Conservation (phyloP, 2,888 invertebrate species). For the Heliconius charithonia region DNA sequence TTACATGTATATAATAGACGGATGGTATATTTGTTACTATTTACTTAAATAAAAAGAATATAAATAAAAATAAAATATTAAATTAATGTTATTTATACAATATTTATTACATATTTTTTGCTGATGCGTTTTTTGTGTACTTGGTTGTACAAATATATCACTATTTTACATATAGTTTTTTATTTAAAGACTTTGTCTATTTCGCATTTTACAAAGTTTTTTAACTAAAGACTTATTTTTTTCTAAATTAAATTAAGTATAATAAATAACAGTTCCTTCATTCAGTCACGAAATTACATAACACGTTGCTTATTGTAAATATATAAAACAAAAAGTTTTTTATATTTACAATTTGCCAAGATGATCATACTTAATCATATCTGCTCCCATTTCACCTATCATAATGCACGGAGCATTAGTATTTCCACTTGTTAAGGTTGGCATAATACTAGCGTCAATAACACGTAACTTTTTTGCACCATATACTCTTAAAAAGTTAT, state of each 20-base stretch:
- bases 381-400: constrained; percentile 85
- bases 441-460: constrained; percentile 90
- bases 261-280: neutral
- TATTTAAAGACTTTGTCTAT: neutral
- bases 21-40: no score
- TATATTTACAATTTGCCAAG: constrained; percentile 11
- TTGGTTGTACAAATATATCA: no score
- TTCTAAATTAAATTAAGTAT: neutral
- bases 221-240: neutral
- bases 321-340: neutral
- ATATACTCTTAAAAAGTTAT: constrained; percentile 85
- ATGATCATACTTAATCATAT: constrained; percentile 76
- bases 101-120: no score
- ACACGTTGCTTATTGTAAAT: neutral
- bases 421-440: constrained; percentile 88
- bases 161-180: neutral
- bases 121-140: no score
- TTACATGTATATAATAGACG: no score
- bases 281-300: neutral
- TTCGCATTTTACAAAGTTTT: neutral
- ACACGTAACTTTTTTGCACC: constrained; percentile 87
- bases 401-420: constrained; percentile 91
- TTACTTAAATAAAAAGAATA: no score
- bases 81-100: no score
- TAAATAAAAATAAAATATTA: no score